phyloP scores from a whole-genome alignment of 2,888 invertebrate species.

The Stenoptilia bipunctidactyla region DNA sequence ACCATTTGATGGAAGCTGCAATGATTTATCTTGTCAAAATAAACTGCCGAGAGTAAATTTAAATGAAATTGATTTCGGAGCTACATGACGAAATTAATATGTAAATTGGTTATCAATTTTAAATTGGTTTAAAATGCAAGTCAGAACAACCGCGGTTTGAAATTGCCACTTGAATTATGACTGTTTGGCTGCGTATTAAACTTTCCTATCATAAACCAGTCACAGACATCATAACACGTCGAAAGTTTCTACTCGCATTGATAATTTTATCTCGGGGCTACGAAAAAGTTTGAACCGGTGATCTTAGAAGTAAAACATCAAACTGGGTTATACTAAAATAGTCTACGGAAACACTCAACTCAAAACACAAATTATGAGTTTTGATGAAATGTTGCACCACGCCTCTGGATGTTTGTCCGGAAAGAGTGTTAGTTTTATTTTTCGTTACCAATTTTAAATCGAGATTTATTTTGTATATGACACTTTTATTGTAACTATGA shows the following conservation, averaged over 20 bases:
- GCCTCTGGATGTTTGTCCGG: conserved; percentile 34
- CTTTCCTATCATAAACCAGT: too few species aligned
- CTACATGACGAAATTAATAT: conserved; percentile 16
- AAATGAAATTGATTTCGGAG: conserved; percentile 9
- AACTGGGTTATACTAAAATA: conserved; percentile 59
- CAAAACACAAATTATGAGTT: conserved; percentile 51
- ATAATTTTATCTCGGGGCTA: background rate
- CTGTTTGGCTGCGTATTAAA: too few species aligned
- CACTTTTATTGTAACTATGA: conserved; percentile 21
- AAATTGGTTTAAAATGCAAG: conserved; percentile 6
- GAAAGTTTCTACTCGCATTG: background rate
- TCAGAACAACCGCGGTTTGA: too few species aligned
- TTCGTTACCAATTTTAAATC: conserved; percentile 8
- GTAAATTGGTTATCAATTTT: conserved; percentile 16
- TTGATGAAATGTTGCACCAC: conserved; percentile 54
- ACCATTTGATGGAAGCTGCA: conserved; percentile 19
- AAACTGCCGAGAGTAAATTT: conserved; percentile 12
- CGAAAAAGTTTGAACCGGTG: conserved; percentile 1
- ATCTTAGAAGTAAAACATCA: conserved; percentile 8
- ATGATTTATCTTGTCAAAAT: conserved; percentile 30
- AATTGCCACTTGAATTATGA: too few species aligned
- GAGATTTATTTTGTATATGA: conserved; percentile 15
- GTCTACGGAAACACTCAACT: conserved; percentile 49
- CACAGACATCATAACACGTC: too few species aligned
- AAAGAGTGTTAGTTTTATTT: conserved; percentile 38